Evolutionary conservation across 1,140 invertebrate genomes (phyloP), one percentile per base, ranked within the genome.

Genomic region (Heliothis virescens): DNA sequence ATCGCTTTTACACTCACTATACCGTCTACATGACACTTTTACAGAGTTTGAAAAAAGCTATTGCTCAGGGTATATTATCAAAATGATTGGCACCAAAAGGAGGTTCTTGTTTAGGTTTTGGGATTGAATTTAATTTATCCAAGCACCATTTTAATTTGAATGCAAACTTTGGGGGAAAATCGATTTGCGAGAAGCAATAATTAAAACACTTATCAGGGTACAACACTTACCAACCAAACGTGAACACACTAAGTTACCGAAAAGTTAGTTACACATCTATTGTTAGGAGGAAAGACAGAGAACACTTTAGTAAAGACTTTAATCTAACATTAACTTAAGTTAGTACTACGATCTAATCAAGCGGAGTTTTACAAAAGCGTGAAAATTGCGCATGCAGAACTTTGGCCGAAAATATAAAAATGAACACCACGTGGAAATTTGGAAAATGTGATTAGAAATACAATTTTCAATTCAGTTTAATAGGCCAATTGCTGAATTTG

Each of bases 201-300:
- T 41, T 41, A 53, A 53, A 71, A 71, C 67, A 71, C 16, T 71
- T 26, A 71, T 53, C 34, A 63, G 67, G 67, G 67, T 71, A 52
- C 67, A 71, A 71, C 67, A 71, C 67, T 71, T 71, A 71, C 67
- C 67, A 71, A 71, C 15, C 67, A 71, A 71, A 71, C 67, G 67
- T 52, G 67, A 71, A 71, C 48, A 71, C 67, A 71, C 67, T 29
- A 52, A 53, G 18, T 71, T 71, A 71, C 21, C 47, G 62, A 52
- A 71, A 21, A 71, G 67, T 71, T 71, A 67, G 34, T 63, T 41
- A 67, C 63, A 71, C 67, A 71, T 71, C 67, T 47, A 71, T 52
- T 29, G 16, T 52, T 53, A 69, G 21, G 47, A 71, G 48, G 67
- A 29, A 71, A 71, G 67, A 71, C 48, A 52, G 48, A 71, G 21